These are phyloP conservation scores for Hirundo rustica DNA, from an alignment of 2,797 vertebrate genomes.

Conservation along the genomic window DNA sequence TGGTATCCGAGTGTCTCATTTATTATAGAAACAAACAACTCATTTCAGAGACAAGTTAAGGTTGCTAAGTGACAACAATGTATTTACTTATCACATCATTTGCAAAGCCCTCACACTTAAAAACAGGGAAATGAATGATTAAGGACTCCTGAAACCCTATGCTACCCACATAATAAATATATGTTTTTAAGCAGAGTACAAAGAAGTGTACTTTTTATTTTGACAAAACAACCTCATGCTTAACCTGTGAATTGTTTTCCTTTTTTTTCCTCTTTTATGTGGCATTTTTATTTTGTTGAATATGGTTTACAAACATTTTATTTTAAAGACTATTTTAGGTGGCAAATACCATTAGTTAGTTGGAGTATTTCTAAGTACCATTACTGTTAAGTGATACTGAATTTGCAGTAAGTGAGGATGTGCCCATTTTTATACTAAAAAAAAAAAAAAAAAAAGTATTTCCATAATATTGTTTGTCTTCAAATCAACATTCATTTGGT, in stretches of 20 bases:
- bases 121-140: slow-evolving; percentile 59
- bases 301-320: not conserved
- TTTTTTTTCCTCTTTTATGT: not conserved
- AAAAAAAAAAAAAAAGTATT: not conserved
- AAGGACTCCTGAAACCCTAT: slow-evolving; percentile 41
- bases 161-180: slow-evolving; percentile 22
- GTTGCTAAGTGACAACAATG: slow-evolving; percentile 73
- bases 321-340: not conserved
- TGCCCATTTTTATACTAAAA: not conserved
- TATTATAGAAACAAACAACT: slow-evolving; percentile 70
- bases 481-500: not conserved
- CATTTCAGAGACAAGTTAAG: slow-evolving; percentile 59
- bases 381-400: not conserved
- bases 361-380: not conserved
- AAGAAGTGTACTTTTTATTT: slow-evolving; percentile 4
- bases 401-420: not conserved
- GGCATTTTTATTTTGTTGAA: not conserved
- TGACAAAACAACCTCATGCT: not conserved
- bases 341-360: not conserved
- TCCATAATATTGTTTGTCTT: not conserved
- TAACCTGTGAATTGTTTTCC: not conserved
- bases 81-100: slow-evolving; percentile 65
- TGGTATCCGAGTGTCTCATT: slow-evolving; percentile 56
- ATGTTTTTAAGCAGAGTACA: slow-evolving; percentile 9
- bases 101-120: slow-evolving; percentile 56